Evolutionary conservation across 2,888 invertebrate genomes (phyloP).

Genomic region (Ephialtes manifestator): DNA sequence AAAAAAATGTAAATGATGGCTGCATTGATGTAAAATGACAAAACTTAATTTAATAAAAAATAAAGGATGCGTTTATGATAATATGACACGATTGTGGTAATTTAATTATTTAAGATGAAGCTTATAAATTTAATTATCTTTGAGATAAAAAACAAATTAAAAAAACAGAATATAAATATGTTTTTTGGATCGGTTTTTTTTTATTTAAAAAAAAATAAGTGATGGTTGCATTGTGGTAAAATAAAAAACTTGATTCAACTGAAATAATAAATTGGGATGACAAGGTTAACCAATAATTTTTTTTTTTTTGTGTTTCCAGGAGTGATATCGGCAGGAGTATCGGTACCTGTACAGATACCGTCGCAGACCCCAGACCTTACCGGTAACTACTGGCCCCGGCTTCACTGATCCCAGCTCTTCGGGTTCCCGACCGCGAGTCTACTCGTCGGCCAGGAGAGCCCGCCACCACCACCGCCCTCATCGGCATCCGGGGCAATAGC

Average conservation of each 20-base stretch:
- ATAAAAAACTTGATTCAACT: slow-evolving; percentile 9
- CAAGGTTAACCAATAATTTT: background rate
- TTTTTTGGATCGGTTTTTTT: too few relatives aligned
- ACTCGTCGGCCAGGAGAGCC: slow-evolving; percentile 87
- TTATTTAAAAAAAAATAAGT: too few relatives aligned
- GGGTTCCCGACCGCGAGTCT: slow-evolving; percentile 93
- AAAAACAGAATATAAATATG: too few relatives aligned
- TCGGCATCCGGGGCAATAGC: slow-evolving; percentile 86
- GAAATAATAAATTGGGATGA: background rate
- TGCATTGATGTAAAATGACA: too few relatives aligned
- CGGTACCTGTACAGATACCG: slow-evolving; percentile 96
- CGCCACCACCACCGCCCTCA: slow-evolving; percentile 87
- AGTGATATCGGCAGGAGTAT: slow-evolving; percentile 96
- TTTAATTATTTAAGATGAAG: too few relatives aligned
- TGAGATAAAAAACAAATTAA: too few relatives aligned
- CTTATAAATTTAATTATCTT: too few relatives aligned
- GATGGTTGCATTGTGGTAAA: background rate
- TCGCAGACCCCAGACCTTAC: slow-evolving; percentile 93
- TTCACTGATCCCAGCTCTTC: slow-evolving; percentile 97
- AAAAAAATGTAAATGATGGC: too few relatives aligned
- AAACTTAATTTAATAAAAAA: too few relatives aligned
- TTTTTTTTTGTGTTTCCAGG: slow-evolving; percentile 88
- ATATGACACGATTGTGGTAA: too few relatives aligned
- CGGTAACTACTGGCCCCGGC: slow-evolving; percentile 95
- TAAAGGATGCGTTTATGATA: too few relatives aligned